Evolutionary conservation across 1,140 invertebrate species (phyloP), one percentile per base, ranked within the genome.

Genomic region (Aphis gossypii): DNA sequence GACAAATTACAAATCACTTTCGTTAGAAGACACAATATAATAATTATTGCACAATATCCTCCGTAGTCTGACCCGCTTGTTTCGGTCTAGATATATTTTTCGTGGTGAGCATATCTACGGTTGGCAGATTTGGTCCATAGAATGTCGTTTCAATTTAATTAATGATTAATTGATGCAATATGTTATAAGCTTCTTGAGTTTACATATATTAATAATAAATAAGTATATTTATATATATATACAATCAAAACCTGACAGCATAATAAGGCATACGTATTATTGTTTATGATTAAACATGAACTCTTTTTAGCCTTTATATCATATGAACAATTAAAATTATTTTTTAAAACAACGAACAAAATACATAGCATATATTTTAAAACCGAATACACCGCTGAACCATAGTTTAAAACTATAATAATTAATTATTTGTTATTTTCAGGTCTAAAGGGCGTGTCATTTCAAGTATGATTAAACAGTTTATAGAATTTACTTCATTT

Each of bases 1-100:
- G 51, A 90, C 54, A 90, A 90, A 90, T 90, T 90, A 41, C 89
- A 90, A 60, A 90, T 90, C 35, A 44, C 54, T 60, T 60, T 90
- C 89, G 89, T 90, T 60, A 60, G 89, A 90, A 90, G 89, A 90
- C 54, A 60, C 38, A 90, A 90, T 90, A 90, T 56, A 90, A 90
- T 90, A 60, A 90, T 60, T 68, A 60, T 90, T 90, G 11, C 89
- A 93, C 46, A 84, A 93, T 54, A 54, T 93, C 82, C 48, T 84
- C 68, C 68, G 44, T 46, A 25, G 68, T 83, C 44, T 93, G 91
- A 93, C 91, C 91, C 82, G 82, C 82, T 93, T 93, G 91, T 93
- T 93, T 93, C 91, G 91, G 91, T 93, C 91, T 93, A 93, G 23
- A 93, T 93, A 92, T 44, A n/a, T 83, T 83, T 92, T 92, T 46